Base-by-base conservation (phyloP, 2,888 invertebrate genomes). In the Salticus scenicus region DNA sequence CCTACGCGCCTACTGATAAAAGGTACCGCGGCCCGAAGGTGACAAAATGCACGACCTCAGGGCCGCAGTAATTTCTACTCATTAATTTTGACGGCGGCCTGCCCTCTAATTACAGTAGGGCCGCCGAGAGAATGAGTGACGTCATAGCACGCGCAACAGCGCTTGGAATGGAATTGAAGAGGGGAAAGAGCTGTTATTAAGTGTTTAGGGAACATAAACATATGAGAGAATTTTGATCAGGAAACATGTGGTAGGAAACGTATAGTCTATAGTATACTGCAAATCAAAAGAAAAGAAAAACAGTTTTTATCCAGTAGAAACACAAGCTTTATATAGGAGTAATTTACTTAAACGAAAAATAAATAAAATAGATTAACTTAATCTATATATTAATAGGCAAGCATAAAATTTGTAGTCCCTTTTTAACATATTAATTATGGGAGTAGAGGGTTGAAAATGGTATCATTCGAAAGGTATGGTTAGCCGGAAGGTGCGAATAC, bases 31-130 rank as follows among this genome's bases (percentile, higher is more conserved):
- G 71, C 37, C 28, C 71, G 41, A 37, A 84, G 83, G 83, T 84
- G 83, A 84, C 83, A 84, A 84, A 78, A 74, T 67, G 28, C 72
- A 57, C 82, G 72, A 83, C 82, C 82, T 72, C 66, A n/a, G 51
- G 51, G 77, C 77, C 51, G 47, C 31, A 72, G 77, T 73, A 84
- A 84, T 84, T 84, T 84, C 83, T 73, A 77, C 83, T 84, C 83
- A 84, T 84, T 84, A 84, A 84, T 84, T 84, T 84, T 84, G 76
- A 84, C 71, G 83, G 83, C 71, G 67, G 41, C 73, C 70, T 82
- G 81, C 81, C 81, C 81, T 82, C 77, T 84, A 84, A 84, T 84
- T 84, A 84, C 72, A 57, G 66, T 10, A 33, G n/a, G 37, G 51
- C 74, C 81, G 77, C 51, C 72, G 69, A 31, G 51, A 63, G 64